Conservation (phyloP, 2,113 vertebrate species). For the Ginglymostoma cirratum region DNA sequence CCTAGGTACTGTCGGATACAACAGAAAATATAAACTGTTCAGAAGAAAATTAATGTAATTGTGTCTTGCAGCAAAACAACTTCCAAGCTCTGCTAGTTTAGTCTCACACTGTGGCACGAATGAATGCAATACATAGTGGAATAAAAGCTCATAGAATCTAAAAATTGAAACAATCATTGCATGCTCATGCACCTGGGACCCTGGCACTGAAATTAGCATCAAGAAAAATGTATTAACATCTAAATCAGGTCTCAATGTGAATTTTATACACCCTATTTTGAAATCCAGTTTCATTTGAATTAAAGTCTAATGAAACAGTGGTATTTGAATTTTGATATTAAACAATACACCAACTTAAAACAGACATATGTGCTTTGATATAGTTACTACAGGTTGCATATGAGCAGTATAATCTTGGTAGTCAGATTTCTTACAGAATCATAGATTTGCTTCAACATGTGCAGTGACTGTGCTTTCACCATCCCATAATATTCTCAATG, state of each 20-base stretch:
- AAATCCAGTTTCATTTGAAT: neutral
- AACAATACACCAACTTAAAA: neutral
- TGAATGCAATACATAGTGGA: neutral
- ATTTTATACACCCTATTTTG: neutral
- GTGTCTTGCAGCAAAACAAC: constrained; percentile 7
- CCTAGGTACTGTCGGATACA: neutral
- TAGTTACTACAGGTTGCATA: neutral
- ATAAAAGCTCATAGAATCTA: neutral
- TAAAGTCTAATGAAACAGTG: neutral
- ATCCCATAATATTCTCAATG: neutral
- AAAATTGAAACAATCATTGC: neutral
- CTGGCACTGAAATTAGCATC: neutral
- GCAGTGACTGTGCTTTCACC: neutral
- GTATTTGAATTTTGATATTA: neutral
- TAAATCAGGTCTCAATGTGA: neutral
- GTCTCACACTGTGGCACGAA: neutral
- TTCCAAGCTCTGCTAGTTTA: neutral
- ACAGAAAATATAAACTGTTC: neutral
- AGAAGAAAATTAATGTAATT: constrained; percentile 21
- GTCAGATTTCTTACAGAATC: neutral
- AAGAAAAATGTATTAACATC: neutral
- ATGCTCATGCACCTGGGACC: neutral
- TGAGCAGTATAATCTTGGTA: neutral
- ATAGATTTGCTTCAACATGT: neutral
- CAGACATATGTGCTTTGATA: neutral